Conservation (phyloP, 2,888 invertebrate genomes). For the Empis stercorea region DNA sequence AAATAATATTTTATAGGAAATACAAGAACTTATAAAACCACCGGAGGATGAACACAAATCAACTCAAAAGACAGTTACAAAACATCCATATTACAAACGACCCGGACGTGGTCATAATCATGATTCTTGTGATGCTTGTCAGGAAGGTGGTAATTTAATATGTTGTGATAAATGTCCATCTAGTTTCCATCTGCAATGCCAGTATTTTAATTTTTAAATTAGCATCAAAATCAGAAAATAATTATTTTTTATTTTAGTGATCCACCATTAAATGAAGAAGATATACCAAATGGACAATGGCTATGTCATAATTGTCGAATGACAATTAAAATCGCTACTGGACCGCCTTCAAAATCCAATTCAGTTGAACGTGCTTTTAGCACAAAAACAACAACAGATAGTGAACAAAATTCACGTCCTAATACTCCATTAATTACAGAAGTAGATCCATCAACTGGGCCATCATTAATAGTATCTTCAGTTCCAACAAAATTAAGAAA, state of each 20-base stretch:
- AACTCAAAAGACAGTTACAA: conserved; percentile 45
- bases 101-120: conserved; percentile 85
- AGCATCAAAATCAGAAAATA: too few species aligned
- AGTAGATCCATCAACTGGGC: conserved; percentile 12
- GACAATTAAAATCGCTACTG: conserved; percentile 21
- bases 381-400: conserved; percentile 20
- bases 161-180: conserved; percentile 95
- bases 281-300: conserved; percentile 87
- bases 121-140: conserved; percentile 87
- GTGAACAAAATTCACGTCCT: conserved; percentile 20
- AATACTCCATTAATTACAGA: conserved; percentile 12
- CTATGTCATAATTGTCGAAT: conserved; percentile 69
- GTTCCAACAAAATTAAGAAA: conserved; percentile 36
- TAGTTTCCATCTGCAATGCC: conserved; percentile 91
- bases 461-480: conserved; percentile 18
- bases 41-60: conserved; percentile 59
- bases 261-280: conserved; percentile 80
- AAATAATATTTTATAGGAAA: conserved; percentile 48
- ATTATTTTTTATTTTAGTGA: conserved; percentile 46
- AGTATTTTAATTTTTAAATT: conserved; percentile 48
- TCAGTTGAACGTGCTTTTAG: conserved; percentile 31
- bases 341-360: conserved; percentile 36
- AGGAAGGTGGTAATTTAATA: conserved; percentile 86
- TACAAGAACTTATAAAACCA: conserved; percentile 77
- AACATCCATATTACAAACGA: conserved; percentile 72